Evolutionary conservation across 2,113 vertebrate species (phyloP), one percentile per base, ranked within the genome.

Genomic region (Abramis brama): DNA sequence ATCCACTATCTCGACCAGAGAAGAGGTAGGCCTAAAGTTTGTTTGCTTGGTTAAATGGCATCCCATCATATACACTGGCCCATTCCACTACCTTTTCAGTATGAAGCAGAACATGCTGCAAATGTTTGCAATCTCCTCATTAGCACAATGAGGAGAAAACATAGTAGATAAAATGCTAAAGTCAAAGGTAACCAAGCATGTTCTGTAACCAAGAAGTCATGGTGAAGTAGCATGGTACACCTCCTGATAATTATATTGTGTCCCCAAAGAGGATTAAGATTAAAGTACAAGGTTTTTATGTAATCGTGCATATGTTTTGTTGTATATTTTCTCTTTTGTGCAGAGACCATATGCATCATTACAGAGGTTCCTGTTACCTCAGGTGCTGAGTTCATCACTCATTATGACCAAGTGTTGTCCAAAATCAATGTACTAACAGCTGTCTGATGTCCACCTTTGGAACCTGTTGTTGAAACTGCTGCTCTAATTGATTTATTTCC

Each of bases 1-100:
- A 52, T 97, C 97, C 2, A 97, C 95, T 90, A 97, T 98, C 90
- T 98, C 97, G 0, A 95, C 97, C 6, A 95, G 96, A 0, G 97
- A 99, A 92, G 97, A 99, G 97, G 97, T 99, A 79, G 3, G 15
- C 19, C 79, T 15, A 8, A 60, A 50, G 87, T 21, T 30, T 64
- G 43, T 43, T 45, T 78, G 60, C n/a, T 66, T 74, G 9, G 19
- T 82, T 25, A 45, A 62, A 81, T 36, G 5, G n/a, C 11, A 39
- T 73, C 23, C 5, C 43, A 86, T 82, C 82, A 59, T 60, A 79
- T 36, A 74, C 75, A 81, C 36, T 83, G 30, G 47, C 43, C 66
- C 81, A 83, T 83, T 83, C 23, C 81, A 59, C 25, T 70, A 23
- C 15, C 5, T 68, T 52, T 62, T 70, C 10, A n/a, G 30, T n/a